phyloP scores from a whole-genome alignment of 1,140 invertebrate species.

The Drosophila watanabei region DNA sequence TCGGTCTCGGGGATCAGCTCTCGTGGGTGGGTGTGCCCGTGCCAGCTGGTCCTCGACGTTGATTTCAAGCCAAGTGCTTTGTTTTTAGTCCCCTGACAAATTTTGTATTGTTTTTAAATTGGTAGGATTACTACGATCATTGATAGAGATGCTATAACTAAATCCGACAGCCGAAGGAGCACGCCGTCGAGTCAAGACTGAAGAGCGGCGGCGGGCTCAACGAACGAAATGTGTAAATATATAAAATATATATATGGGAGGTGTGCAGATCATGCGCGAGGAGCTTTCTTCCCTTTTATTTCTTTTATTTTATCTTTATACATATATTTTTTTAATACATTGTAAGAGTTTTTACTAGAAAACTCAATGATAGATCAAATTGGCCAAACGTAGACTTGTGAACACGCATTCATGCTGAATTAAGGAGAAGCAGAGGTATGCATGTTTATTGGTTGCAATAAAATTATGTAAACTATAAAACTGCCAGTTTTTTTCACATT shows the following conservation, averaged over 20 bases:
- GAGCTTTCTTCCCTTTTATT: constrained; percentile 3
- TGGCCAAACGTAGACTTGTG: constrained; percentile 10
- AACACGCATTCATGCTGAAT: constrained; percentile 63
- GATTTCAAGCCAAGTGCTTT: constrained; percentile 40
- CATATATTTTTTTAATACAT: constrained; percentile 28
- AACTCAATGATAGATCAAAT: constrained; percentile 25
- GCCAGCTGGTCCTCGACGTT: constrained; percentile 46
- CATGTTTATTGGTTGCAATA: constrained; percentile 78
- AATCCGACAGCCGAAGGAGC: constrained; percentile 24
- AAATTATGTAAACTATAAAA: constrained; percentile 63
- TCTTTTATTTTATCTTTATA: not conserved
- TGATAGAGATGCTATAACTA: constrained; percentile 7
- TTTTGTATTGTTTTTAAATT: constrained; percentile 34
- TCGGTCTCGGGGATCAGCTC: constrained; percentile 51
- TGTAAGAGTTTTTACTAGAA: constrained; percentile 29
- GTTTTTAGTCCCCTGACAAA: constrained; percentile 3
- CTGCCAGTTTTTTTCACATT: not conserved
- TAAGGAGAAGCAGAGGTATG: constrained; percentile 31
- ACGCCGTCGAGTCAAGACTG: constrained; percentile 14
- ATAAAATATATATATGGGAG: constrained; percentile 35
- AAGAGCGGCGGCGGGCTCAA: constrained; percentile 14
- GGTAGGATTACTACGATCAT: constrained; percentile 10
- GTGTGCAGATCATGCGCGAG: constrained; percentile 7
- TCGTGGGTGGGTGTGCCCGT: constrained; percentile 48
- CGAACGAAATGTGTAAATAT: constrained; percentile 50